phyloP scores from a whole-genome alignment of 2,113 vertebrate genomes.

The Tachuris rubrigastra region DNA sequence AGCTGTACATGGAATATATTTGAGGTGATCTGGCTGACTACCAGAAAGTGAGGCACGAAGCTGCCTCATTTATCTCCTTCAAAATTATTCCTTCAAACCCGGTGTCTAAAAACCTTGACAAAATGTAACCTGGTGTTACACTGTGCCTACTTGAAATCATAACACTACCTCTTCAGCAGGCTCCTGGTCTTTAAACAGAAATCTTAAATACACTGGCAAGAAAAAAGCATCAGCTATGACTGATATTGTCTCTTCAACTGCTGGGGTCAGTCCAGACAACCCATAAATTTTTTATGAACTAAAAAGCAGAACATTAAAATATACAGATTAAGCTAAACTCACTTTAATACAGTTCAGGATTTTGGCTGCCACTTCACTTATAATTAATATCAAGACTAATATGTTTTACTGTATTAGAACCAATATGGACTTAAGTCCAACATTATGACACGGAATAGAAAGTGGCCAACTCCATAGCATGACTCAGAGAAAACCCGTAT shows the following conservation, averaged over 20 bases:
- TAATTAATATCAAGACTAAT: background rate
- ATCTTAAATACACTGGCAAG: background rate
- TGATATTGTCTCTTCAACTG: conserved; percentile 5
- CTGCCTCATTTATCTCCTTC: background rate
- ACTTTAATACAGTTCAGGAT: background rate
- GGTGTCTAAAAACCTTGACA: background rate
- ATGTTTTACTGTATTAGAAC: background rate
- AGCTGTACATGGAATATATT: background rate
- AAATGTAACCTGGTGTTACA: background rate
- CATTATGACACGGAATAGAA: background rate
- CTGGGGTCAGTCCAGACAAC: conserved; percentile 20
- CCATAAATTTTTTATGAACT: conserved; percentile 20
- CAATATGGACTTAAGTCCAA: background rate
- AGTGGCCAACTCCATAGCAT: background rate
- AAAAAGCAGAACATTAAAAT: conserved; percentile 31
- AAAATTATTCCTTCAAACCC: background rate
- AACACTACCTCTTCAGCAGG: background rate
- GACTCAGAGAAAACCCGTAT: background rate
- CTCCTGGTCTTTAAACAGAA: background rate
- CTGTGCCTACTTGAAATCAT: background rate
- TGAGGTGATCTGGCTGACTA: background rate
- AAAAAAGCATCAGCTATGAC: background rate
- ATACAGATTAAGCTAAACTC: conserved; percentile 21
- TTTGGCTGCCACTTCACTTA: background rate
- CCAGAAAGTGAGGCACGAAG: background rate